These are phyloP conservation scores for Chelonia mydas DNA, from an alignment of 2,797 vertebrate species.

Conservation along the genomic window DNA sequence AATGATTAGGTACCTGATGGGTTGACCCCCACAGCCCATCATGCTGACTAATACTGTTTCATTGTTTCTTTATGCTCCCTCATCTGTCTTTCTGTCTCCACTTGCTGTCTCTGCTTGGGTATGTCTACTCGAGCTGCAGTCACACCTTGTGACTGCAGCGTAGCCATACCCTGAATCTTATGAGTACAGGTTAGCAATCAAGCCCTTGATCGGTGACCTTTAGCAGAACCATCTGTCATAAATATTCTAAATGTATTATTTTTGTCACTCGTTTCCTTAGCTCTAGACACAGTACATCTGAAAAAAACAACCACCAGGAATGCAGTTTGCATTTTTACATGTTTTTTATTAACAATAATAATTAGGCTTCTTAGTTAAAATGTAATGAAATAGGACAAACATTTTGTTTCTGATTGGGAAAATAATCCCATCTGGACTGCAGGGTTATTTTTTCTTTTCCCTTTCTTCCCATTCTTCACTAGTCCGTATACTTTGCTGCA, in stretches of 20 bases:
- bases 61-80: fast-evolving
- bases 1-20: fast-evolving
- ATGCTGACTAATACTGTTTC: background rate
- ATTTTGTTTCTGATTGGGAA: background rate
- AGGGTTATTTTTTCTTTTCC: background rate
- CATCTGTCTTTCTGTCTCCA: background rate
- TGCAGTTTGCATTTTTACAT: background rate
- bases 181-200: background rate
- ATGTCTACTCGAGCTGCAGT: background rate
- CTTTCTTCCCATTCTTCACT: background rate
- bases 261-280: background rate
- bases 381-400: background rate
- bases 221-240: background rate
- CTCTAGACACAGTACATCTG: background rate
- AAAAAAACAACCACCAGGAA: background rate
- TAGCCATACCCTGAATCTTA: background rate
- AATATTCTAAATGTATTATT: background rate
- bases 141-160: too few relatives aligned
- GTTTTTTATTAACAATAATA: background rate
- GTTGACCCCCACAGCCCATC: background rate
- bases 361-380: background rate
- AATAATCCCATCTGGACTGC: background rate
- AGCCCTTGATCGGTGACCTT: too few relatives aligned
- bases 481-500: background rate
- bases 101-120: background rate